Evolutionary conservation across 2,113 vertebrate genomes (phyloP).

Genomic region (Seriola dumerili): DNA sequence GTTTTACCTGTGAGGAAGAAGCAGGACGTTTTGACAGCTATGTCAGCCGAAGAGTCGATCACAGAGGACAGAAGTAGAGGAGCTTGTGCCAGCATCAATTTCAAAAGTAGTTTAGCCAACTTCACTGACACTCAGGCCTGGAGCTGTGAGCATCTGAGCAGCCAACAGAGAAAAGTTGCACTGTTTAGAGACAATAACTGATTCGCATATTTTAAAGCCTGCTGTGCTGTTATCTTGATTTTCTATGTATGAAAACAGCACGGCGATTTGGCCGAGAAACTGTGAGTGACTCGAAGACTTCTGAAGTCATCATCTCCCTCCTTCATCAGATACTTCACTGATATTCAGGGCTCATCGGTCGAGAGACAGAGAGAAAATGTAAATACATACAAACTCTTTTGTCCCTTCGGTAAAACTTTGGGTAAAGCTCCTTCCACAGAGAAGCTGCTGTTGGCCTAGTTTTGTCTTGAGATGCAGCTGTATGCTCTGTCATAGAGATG

Average conservation of each 20-base stretch:
- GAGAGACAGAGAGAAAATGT: not conserved
- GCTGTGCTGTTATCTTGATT: not conserved
- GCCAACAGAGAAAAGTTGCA: not conserved
- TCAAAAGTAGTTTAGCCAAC: not conserved
- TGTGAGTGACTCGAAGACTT: too few species aligned
- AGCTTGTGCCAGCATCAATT: not conserved
- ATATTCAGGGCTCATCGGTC: too few species aligned
- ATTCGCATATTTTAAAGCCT: not conserved
- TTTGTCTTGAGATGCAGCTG: conserved; percentile 77
- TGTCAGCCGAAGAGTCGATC: not conserved
- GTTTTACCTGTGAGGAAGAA: not conserved
- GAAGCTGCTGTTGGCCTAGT: conserved; percentile 71
- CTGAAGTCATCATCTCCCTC: too few species aligned
- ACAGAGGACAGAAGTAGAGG: not conserved
- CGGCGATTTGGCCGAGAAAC: too few species aligned
- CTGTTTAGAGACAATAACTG: not conserved
- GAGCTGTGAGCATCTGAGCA: not conserved
- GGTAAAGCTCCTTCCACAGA: conserved; percentile 51
- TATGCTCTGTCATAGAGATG: conserved; percentile 68
- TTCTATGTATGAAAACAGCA: too few species aligned
- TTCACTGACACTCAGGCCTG: not conserved
- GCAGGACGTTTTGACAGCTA: conserved; percentile 2
- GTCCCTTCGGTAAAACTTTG: not conserved
- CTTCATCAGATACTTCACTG: too few species aligned
- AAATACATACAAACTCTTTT: not conserved